Conservation (phyloP, 2,113 vertebrate genomes). For the Gobius niger region DNA sequence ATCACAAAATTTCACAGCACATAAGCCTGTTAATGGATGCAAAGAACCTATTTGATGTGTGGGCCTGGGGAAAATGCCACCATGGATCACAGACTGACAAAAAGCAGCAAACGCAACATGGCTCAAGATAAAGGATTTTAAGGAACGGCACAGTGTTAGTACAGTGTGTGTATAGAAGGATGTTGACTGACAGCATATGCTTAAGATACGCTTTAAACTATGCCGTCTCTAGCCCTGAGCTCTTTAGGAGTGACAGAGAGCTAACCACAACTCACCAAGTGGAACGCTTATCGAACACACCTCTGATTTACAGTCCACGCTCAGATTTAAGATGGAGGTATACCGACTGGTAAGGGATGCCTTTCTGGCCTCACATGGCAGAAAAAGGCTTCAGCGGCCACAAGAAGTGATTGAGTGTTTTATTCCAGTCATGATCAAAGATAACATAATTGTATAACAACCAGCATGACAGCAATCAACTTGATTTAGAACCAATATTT, state of each 20-base stretch:
- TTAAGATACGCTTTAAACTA: neutral
- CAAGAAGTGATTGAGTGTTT: no score
- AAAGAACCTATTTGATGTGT: neutral
- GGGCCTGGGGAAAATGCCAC: constrained; percentile 4
- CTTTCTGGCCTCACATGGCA: constrained; percentile 12
- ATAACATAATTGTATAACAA: no score
- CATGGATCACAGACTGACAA: constrained; percentile 19
- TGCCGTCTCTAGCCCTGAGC: constrained; percentile 29
- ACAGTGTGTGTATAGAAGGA: constrained; percentile 25
- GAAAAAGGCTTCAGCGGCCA: constrained; percentile 44
- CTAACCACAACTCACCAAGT: constrained; percentile 25
- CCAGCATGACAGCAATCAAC: no score
- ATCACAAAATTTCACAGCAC: neutral
- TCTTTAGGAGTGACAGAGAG: constrained; percentile 56
- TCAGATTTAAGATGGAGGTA: constrained; percentile 11
- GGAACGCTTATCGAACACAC: constrained; percentile 47
- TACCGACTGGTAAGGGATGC: constrained; percentile 15
- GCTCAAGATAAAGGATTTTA: constrained; percentile 7
- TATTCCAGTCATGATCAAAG: neutral
- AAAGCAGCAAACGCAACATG: neutral
- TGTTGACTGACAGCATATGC: constrained; percentile 40
- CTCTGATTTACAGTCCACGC: constrained; percentile 56
- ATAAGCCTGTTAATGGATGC: constrained; percentile 3
- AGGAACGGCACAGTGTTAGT: constrained; percentile 5
- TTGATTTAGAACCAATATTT: neutral